Base-by-base conservation (phyloP, 2,113 vertebrate genomes). In the Misgurnus anguillicaudatus region DNA sequence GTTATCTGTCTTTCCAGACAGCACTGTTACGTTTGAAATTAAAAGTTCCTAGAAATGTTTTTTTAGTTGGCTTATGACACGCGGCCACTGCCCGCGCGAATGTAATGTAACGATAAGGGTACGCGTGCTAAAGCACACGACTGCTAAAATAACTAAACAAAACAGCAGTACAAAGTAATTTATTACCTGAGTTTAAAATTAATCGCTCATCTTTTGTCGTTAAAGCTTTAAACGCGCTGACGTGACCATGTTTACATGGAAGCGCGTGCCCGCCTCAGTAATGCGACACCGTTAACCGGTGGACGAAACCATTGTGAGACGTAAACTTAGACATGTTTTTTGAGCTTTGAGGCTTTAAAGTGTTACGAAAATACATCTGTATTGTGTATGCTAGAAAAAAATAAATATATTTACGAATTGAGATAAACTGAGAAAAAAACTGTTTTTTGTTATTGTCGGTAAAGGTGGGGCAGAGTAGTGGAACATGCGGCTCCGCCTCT, bases 191-290 rank as follows among this genome's bases (percentile, higher is more conserved):
- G 48, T 6, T 58, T 3, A 79, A 47, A 45, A 1, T 17, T 3
- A 69, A 31, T 2, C 4, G 57, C 31, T 8, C 36, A 72, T 65
- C 9, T 14, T 39, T 45, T 21, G 5, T 14, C 9, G 16, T 3
- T 10, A 31, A 45, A 64, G 7, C 38, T 53, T 19, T 66, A 80
- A 24, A 38, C 57, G 14, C 14, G 14, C 1, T 65, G 42, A 66
- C 5, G 41, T 66, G 48, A 57, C 53, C 78, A 67, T 83, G 67
- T 61, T 61, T 60, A 61, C 16, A 31, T 14, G 65, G 3, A n/a
- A 0, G 57, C 41, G 41, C 36, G 13, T 21, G 9, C 7, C 11
- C 4, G 38, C 31, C 17, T 39, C 61, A 58, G 31, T 14, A 47
- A 47, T 6, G n/a, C 24, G 19, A 63, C 60, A 51, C 60, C 4